These are phyloP conservation scores for Ennomos fuscantarius DNA, from an alignment of 2,888 invertebrate genomes.

Conservation along the genomic window DNA sequence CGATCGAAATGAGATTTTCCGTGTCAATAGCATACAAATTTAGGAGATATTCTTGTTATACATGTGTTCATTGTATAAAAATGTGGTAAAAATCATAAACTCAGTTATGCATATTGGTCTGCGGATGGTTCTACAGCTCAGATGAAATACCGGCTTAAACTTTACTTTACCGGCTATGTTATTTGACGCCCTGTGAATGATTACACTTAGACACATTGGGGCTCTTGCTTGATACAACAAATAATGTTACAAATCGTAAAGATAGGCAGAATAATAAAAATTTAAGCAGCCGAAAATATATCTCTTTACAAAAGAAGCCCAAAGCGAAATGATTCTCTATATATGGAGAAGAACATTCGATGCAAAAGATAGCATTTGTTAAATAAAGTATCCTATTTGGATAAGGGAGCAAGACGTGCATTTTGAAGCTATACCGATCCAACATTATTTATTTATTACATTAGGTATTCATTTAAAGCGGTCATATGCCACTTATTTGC, in stretches of 20 bases:
- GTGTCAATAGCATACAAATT: too few relatives aligned
- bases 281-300: slow-evolving; percentile 3
- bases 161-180: slow-evolving; percentile 56
- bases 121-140: slow-evolving; percentile 45
- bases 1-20: slow-evolving; percentile 37
- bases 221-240: slow-evolving; percentile 46
- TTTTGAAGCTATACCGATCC: too few relatives aligned
- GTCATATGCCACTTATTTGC: too few relatives aligned
- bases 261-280: slow-evolving; percentile 12
- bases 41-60: slow-evolving; percentile 26
- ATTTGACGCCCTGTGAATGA: slow-evolving; percentile 52
- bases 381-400: too few relatives aligned
- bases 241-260: slow-evolving; percentile 30
- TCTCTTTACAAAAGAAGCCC: slow-evolving; percentile 1
- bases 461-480: too few relatives aligned
- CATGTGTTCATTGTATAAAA: slow-evolving; percentile 32
- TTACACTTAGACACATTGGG: slow-evolving; percentile 48
- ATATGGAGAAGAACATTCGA: not conserved
- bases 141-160: slow-evolving; percentile 68
- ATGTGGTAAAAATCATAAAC: too few relatives aligned
- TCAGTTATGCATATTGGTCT: slow-evolving; percentile 57
- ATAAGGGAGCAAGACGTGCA: too few relatives aligned
- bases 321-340: not conserved
- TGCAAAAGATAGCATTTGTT: not conserved
- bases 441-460: too few relatives aligned